phyloP scores from a whole-genome alignment of 1,140 invertebrate species.

The Danaus plexippus region DNA sequence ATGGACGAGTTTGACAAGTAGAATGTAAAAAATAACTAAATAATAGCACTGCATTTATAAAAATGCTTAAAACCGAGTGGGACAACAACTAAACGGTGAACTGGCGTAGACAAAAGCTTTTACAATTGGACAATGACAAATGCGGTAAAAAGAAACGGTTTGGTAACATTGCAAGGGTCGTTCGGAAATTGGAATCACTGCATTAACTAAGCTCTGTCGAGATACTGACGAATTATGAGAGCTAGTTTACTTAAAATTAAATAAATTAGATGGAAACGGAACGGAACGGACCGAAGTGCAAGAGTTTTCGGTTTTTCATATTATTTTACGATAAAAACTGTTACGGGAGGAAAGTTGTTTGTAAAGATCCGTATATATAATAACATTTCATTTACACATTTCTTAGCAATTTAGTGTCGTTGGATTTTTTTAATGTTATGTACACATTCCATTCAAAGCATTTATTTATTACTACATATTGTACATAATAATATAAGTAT shows the following conservation, averaged over 20 bases:
- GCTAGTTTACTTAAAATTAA: slow-evolving; percentile 5
- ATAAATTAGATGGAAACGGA: too few relatives aligned
- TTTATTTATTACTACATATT: too few relatives aligned
- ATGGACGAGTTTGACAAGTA: slow-evolving; percentile 1
- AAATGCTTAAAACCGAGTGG: slow-evolving; percentile 22
- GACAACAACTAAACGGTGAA: slow-evolving; percentile 22
- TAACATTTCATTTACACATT: too few relatives aligned
- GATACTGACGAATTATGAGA: slow-evolving; percentile 59
- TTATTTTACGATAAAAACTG: too few relatives aligned
- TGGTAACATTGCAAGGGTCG: slow-evolving; percentile 29
- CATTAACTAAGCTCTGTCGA: slow-evolving; percentile 43
- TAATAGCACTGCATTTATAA: slow-evolving; percentile 15
- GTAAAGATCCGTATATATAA: too few relatives aligned
- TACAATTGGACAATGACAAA: slow-evolving; percentile 58
- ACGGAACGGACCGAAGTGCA: too few relatives aligned
- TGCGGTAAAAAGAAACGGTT: slow-evolving; percentile 51
- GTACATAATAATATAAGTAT: too few relatives aligned
- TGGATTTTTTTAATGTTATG: too few relatives aligned
- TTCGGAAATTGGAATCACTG: slow-evolving; percentile 61
- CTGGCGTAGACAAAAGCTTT: slow-evolving; percentile 39
- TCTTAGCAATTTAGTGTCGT: too few relatives aligned
- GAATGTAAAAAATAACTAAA: slow-evolving; percentile 12
- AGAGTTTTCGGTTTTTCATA: too few relatives aligned
- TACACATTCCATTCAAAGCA: too few relatives aligned
- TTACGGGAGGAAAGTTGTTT: too few relatives aligned